phyloP scores from a whole-genome alignment of 2,888 invertebrate species.

The Perizoma flavofasciatum region DNA sequence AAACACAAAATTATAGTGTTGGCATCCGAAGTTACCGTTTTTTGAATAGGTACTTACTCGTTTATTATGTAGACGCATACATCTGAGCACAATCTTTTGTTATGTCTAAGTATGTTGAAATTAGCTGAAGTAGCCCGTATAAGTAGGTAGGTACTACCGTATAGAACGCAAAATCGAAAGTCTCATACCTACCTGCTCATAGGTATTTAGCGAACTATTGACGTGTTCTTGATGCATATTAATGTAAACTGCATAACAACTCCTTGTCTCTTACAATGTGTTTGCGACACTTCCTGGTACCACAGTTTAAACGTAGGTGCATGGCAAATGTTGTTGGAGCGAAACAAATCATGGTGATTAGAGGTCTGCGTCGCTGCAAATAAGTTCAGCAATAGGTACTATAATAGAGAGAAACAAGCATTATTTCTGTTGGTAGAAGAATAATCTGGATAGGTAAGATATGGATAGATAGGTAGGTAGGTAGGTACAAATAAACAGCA shows the following conservation, averaged over 20 bases:
- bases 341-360: constrained; percentile 28
- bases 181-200: constrained; percentile 43
- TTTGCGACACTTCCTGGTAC: constrained; percentile 72
- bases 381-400: constrained; percentile 1
- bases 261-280: constrained; percentile 60
- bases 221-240: constrained; percentile 65
- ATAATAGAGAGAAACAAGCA: constrained; percentile 9
- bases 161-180: constrained; percentile 43
- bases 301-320: constrained; percentile 24
- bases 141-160: constrained; percentile 9
- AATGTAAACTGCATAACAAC: constrained; percentile 66
- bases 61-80: constrained; percentile 10
- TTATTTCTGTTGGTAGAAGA: not conserved
- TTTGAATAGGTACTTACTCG: constrained; percentile 8
- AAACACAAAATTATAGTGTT: constrained; percentile 16
- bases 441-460: constrained; percentile 1
- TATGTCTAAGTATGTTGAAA: constrained; percentile 38
- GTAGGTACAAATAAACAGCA: too few species aligned
- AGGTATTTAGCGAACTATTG: constrained; percentile 40
- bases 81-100: constrained; percentile 9
- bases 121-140: constrained; percentile 47
- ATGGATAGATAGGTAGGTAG: too few species aligned
- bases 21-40: constrained; percentile 15
- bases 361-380: constrained; percentile 1
- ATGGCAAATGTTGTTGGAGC: constrained; percentile 20